Conservation (phyloP, 2,113 vertebrate species). For the Spheniscus mendiculus region DNA sequence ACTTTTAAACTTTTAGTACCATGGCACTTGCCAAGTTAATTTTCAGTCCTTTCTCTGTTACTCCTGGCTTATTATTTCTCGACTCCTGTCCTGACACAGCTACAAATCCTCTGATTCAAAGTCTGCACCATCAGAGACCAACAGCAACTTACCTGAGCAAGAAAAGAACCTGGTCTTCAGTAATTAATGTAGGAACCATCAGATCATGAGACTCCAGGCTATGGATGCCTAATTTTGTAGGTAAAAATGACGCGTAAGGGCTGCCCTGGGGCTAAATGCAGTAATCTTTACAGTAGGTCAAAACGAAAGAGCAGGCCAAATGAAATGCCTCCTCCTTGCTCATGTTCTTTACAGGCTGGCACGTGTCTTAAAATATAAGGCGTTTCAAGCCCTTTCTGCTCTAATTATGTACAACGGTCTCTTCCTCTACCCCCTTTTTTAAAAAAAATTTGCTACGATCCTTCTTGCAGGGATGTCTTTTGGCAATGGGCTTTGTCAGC, state of each 20-base stretch:
- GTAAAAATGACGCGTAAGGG: not conserved
- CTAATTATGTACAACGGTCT: not conserved
- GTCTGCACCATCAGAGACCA: not conserved
- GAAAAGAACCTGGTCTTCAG: not conserved
- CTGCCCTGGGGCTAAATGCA: not conserved
- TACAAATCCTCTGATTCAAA: conserved; percentile 18
- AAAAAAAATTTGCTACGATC: not conserved
- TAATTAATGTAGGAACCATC: not conserved
- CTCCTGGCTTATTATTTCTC: conserved; percentile 28
- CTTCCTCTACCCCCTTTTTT: not conserved
- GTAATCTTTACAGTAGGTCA: not conserved
- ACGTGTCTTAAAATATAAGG: not conserved
- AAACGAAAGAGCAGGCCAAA: not conserved
- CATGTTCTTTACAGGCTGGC: not conserved
- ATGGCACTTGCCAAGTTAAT: not conserved
- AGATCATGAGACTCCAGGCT: not conserved
- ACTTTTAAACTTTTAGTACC: not conserved
- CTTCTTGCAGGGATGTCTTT: not conserved
- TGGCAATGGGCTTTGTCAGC: not conserved
- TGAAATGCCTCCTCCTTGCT: not conserved
- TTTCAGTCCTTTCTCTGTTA: conserved; percentile 8
- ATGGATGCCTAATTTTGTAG: not conserved
- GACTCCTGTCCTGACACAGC: conserved; percentile 12
- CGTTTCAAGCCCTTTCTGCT: not conserved
- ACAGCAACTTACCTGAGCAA: not conserved